A percentile compares a stretch with the other conserved stretches of the same genome.
phyloP scores from a whole-genome alignment of 2,888 invertebrate species.

The Tetropium fuscum region DNA sequence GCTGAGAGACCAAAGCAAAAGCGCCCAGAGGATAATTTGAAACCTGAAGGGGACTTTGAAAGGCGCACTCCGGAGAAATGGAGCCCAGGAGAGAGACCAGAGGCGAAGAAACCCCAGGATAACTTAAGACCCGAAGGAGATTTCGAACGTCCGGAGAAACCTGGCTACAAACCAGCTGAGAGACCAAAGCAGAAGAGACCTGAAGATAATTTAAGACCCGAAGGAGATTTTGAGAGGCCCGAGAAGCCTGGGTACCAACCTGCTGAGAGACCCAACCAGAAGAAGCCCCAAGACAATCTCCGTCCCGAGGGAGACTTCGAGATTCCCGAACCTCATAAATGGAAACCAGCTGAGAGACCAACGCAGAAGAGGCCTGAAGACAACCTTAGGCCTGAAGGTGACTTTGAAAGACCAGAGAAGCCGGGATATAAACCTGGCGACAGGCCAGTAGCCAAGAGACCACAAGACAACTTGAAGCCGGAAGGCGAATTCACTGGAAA shows the following conservation, averaged over 20 bases:
- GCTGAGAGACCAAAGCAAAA: conserved; percentile 61
- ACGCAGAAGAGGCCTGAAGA: conserved; percentile 67
- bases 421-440: conserved; percentile 65
- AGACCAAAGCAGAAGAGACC: conserved; percentile 69
- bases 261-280: conserved; percentile 55
- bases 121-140: conserved; percentile 68
- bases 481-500: conserved; percentile 67
- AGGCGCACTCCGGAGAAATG: conserved; percentile 62
- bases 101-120: conserved; percentile 64
- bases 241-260: conserved; percentile 67
- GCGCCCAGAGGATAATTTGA: conserved; percentile 46
- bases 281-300: conserved; percentile 72
- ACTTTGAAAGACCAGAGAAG: conserved; percentile 68
- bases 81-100: conserved; percentile 64
- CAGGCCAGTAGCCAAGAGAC: conserved; percentile 62
- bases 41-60: conserved; percentile 65
- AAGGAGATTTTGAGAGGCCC: conserved; percentile 69
- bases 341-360: conserved; percentile 62
- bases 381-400: conserved; percentile 70
- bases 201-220: conserved; percentile 72
- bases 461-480: conserved; percentile 66
- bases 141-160: conserved; percentile 56
- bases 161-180: conserved; percentile 52
- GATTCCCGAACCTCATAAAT: conserved; percentile 64
- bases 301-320: conserved; percentile 70